phyloP scores from a whole-genome alignment of 2,888 invertebrate species.

The Ormyrus rosae region DNA sequence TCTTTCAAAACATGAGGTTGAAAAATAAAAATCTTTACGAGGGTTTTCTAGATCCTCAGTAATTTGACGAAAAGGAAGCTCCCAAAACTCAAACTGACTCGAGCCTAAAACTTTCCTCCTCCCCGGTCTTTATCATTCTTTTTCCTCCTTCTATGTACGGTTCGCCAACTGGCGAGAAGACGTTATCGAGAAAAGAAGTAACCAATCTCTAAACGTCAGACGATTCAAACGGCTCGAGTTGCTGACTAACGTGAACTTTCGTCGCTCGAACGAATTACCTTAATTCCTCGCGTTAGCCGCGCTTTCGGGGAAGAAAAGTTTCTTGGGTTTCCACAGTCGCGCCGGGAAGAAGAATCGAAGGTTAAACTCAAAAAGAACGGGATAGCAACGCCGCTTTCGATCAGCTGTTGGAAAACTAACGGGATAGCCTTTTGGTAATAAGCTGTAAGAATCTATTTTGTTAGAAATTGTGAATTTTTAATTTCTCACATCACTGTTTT shows the following conservation, averaged over 20 bases:
- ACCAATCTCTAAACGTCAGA: constrained; percentile 45
- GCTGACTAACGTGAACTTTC: constrained; percentile 30
- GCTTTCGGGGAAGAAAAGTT: constrained; percentile 29
- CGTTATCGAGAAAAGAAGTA: constrained; percentile 43
- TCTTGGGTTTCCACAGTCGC: neutral
- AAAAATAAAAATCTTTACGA: constrained; percentile 41
- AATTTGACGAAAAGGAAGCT: constrained; percentile 24
- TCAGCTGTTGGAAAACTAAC: constrained; percentile 48
- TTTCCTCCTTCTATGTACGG: neutral
- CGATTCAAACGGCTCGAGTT: constrained; percentile 8
- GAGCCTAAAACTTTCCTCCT: constrained; percentile 9
- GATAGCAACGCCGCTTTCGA: constrained; percentile 33
- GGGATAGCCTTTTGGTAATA: neutral
- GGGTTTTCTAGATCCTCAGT: neutral
- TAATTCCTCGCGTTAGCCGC: constrained; percentile 43
- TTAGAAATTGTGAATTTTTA: too few species aligned
- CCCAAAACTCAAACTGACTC: neutral
- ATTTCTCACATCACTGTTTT: too few species aligned
- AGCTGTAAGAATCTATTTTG: too few species aligned
- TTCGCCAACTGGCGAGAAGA: constrained; percentile 21
- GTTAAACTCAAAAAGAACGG: constrained; percentile 44
- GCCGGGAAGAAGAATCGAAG: constrained; percentile 46
- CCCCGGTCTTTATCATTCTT: neutral
- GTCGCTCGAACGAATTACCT: constrained; percentile 49
- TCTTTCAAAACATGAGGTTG: neutral